Evolutionary conservation across 2,113 vertebrate species (phyloP), one percentile per base, ranked within the genome.

Genomic region (Pelmatolapia mariae): DNA sequence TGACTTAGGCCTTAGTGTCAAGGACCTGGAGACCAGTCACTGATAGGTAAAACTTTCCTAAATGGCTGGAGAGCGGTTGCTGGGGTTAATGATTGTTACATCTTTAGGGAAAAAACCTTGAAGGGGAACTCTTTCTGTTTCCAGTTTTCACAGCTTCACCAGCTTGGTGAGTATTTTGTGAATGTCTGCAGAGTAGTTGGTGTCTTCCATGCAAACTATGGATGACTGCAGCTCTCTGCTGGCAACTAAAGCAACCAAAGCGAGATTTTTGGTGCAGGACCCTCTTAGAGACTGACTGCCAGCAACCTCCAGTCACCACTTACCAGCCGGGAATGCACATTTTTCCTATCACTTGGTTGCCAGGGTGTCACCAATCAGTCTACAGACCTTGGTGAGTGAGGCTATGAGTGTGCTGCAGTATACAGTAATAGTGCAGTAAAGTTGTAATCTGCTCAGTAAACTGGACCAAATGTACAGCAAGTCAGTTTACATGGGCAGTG

Each of bases 21-120:
- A 40, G n/a, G 36, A 40, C 66, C 36, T 43, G 36, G 36, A 71
- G n/a, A 43, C n/a, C 36, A 22, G n/a, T 68, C n/a, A 40, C 7
- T 40, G 63, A 68, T 22, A 22, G 19, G 11, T 68, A 13, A 40
- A 40, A 40, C 36, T 40, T 40, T 8, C 36, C 63, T 40, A 22
- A 68, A 40, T 1, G 5, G 36, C 12, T 71, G 12, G n/a, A 40
- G 63, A 43, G 36, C 3, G 0, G n/a, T 24, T 71, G 36, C 38
- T 71, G 66, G 19, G 31, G 61, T 66, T 66, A 38, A 66, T 66
- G 61, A 66, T 38, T 66, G 33, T 38, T 66, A 66, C 33, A 66
- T 22, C 19, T 66, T 38, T 38, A 38, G 61, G 33, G 19, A 13
- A 66, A 38, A 40, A 40, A 68, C 1, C 63, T 40, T 66, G 33